phyloP scores from a whole-genome alignment of 2,113 vertebrate species.

The Chaenocephalus aceratus region DNA sequence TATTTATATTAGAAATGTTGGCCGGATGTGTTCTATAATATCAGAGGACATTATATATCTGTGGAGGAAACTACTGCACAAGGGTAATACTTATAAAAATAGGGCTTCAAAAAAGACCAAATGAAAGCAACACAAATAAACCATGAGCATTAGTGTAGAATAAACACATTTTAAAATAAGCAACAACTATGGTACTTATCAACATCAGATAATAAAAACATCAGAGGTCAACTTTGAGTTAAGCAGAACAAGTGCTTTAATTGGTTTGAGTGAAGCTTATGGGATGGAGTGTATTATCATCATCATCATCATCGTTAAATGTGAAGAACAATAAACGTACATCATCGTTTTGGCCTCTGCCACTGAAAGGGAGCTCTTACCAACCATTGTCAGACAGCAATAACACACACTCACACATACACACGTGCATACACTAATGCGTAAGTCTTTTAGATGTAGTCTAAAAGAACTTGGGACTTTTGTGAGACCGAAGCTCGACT shows the following conservation, averaged over 20 bases:
- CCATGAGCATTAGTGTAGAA: background rate
- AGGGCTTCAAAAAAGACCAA: background rate
- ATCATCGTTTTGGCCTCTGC: slow-evolving; percentile 74
- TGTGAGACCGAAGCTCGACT: slow-evolving; percentile 29
- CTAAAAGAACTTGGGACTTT: slow-evolving; percentile 33
- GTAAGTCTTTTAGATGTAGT: slow-evolving; percentile 20
- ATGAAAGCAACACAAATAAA: background rate
- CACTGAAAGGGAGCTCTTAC: slow-evolving; percentile 64
- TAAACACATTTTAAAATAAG: background rate
- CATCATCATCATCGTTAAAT: slow-evolving; percentile 66
- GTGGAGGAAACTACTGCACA: background rate
- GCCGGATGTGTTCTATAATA: background rate
- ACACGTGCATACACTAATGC: slow-evolving; percentile 33
- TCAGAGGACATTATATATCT: background rate
- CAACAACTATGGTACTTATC: background rate
- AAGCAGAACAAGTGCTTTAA: slow-evolving; percentile 87
- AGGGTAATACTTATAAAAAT: background rate
- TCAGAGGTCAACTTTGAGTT: slow-evolving; percentile 33
- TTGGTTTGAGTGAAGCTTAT: slow-evolving; percentile 85
- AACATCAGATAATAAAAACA: background rate
- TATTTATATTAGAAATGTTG: background rate
- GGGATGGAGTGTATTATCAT: slow-evolving; percentile 81
- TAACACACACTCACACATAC: slow-evolving; percentile 33
- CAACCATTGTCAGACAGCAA: slow-evolving; percentile 58
- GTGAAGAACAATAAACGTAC: slow-evolving; percentile 79